Evolutionary conservation across 2,888 invertebrate genomes (phyloP), one percentile per base, ranked within the genome.

Genomic region (Platycheirus albimanus): DNA sequence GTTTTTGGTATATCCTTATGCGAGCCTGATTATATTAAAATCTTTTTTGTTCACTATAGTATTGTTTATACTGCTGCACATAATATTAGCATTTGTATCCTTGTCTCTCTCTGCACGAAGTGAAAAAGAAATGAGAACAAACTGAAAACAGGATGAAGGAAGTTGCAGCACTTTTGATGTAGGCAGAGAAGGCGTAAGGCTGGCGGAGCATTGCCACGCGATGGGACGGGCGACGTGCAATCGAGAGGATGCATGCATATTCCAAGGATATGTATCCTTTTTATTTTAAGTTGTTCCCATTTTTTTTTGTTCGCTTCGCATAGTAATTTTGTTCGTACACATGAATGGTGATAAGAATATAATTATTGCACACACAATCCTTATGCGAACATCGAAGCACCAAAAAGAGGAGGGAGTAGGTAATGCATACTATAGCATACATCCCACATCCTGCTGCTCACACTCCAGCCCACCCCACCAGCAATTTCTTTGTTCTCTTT

Each of bases 341-440:
- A 83, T 72, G 77, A 67, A 77, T 67, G 43, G 67, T 63, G 77
- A 83, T 77, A 77, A 83, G 71, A 47, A 83, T 71, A 67, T 77
- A 81, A 83, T 83, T 77, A 77, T 67, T 72, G 71, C 54, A 58
- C 56, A 56, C 76, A 41, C 51, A 41, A 43, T 41, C 13, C 24
- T 24, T 43, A 19, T 69, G 45, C 58, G 58, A 58, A 41, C 58
- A 58, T 58, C 24, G 15, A 24, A 41, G 20, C 5, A 41, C 54
- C n/a, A n/a, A n/a, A n/a, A n/a, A n/a, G n/a, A 17, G 13, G 24
- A 15, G 43, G 0, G 17, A n/a, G 51, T 7, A 28, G 28, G 43
- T 11, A n/a, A 13, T 47, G 63, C n/a, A n/a, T 11, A 15, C 13
- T n/a, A 13, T 38, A 36, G 11, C 11, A 36, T 54, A 15, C 13